Evolutionary conservation across 1,140 invertebrate species (phyloP).

Genomic region (Trinorchestia longiramus): DNA sequence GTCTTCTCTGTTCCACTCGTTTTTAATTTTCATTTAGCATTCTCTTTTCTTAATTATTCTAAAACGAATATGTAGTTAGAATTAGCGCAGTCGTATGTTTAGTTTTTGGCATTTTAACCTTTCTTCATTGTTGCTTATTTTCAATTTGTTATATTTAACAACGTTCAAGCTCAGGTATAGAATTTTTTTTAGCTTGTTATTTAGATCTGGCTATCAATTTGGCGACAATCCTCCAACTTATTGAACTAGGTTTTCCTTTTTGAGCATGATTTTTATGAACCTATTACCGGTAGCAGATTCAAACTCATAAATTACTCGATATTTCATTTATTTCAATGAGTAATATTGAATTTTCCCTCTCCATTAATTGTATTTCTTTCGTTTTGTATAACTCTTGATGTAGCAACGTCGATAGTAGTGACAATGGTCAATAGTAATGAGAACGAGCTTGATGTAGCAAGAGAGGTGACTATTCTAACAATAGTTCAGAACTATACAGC

Average conservation of each 20-base stretch:
- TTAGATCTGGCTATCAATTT: background rate
- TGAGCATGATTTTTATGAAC: background rate
- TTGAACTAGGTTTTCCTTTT: background rate
- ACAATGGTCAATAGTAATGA: too few relatives aligned
- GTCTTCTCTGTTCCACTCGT: background rate
- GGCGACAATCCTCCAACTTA: background rate
- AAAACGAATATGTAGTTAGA: background rate
- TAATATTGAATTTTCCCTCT: too few relatives aligned
- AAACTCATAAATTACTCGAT: too few relatives aligned
- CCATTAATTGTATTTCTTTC: too few relatives aligned
- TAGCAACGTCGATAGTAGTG: too few relatives aligned
- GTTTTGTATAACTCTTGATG: too few relatives aligned
- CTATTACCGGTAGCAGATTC: too few relatives aligned
- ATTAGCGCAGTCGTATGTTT: background rate
- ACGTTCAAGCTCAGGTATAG: background rate
- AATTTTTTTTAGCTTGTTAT: background rate
- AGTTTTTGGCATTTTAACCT: background rate
- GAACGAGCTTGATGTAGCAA: too few relatives aligned
- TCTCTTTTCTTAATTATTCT: background rate
- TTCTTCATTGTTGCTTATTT: background rate
- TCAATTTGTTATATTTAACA: background rate
- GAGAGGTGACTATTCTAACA: too few relatives aligned
- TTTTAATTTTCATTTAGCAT: background rate
- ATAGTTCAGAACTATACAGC: too few relatives aligned
- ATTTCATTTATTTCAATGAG: too few relatives aligned